A percentile compares a stretch with the other conserved stretches of the same genome.
These are phyloP conservation scores for Chrysaora quinquecirrha DNA, from an alignment of 30 jellyfish, hydroid and myxozoan genomes.

Conservation along the genomic window DNA sequence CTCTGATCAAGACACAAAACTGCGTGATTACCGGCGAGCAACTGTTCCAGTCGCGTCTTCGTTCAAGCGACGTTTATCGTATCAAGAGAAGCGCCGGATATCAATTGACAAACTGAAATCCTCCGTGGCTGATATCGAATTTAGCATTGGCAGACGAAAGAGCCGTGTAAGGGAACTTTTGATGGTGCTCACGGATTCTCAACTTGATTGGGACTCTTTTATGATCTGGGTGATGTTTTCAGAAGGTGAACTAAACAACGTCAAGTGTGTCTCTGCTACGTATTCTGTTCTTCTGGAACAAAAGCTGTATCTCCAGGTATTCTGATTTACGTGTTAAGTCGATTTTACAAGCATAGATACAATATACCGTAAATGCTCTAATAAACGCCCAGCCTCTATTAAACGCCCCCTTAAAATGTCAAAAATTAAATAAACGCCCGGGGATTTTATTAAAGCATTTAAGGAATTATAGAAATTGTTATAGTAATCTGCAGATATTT, in stretches of 20 bases:
- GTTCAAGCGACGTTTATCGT: slow-evolving; percentile 28
- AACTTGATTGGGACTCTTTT: slow-evolving; percentile 60
- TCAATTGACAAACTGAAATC: slow-evolving; percentile 36
- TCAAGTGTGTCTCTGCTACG: slow-evolving; percentile 64
- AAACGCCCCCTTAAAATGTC: too few species aligned
- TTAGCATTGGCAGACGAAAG: slow-evolving; percentile 38
- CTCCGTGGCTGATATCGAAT: slow-evolving; percentile 30
- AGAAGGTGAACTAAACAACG: slow-evolving; percentile 73
- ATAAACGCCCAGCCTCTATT: too few species aligned
- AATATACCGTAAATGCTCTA: too few species aligned
- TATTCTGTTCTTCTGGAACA: slow-evolving; percentile 76
- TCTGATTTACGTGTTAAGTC: too few species aligned
- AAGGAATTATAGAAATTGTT: too few species aligned
- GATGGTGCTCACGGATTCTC: slow-evolving; percentile 32
- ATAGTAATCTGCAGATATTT: too few species aligned
- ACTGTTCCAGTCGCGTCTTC: slow-evolving; percentile 10
- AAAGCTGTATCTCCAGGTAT: slow-evolving; percentile 71
- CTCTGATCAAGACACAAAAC: slow-evolving; percentile 17
- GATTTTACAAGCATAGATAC: too few species aligned
- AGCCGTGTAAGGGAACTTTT: slow-evolving; percentile 27
- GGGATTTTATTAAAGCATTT: too few species aligned
- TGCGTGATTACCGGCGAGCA: neutral
- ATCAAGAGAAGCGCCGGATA: slow-evolving; percentile 24
- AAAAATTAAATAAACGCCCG: too few species aligned
- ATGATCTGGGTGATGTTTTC: slow-evolving; percentile 84